These are phyloP conservation scores for Isichthys henryi DNA, from an alignment of 2,113 vertebrate species.

Conservation along the genomic window DNA sequence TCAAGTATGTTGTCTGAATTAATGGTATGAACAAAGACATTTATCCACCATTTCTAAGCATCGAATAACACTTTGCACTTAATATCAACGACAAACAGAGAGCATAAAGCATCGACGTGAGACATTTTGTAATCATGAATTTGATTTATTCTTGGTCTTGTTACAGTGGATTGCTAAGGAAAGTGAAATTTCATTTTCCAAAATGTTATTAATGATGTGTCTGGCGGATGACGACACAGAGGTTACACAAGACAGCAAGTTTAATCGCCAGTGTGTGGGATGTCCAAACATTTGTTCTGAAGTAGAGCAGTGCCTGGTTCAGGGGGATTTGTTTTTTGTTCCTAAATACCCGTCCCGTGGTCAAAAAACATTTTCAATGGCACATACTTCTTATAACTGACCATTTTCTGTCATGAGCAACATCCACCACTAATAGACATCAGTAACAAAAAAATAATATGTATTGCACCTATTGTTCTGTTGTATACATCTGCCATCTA, in stretches of 20 bases:
- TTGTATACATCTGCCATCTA: conserved; percentile 48
- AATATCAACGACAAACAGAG: background rate
- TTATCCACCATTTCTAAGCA: background rate
- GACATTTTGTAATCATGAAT: conserved; percentile 7
- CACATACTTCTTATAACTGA: background rate
- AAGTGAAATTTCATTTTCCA: background rate
- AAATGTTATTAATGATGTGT: background rate
- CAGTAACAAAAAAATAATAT: background rate
- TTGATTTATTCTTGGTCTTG: background rate
- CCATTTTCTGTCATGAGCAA: background rate
- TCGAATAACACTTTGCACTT: background rate
- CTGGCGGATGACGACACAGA: background rate
- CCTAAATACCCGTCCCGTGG: background rate
- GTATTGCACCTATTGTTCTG: background rate
- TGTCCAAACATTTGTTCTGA: background rate
- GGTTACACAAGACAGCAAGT: conserved; percentile 9
- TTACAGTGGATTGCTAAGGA: conserved; percentile 8
- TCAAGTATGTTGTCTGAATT: background rate
- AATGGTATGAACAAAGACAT: background rate
- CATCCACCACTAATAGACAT: background rate
- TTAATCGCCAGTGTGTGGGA: background rate
- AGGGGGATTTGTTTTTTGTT: background rate
- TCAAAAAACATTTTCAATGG: background rate
- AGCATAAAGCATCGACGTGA: background rate
- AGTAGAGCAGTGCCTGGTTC: background rate